These are phyloP conservation scores for Opisthograptis luteolata DNA, from an alignment of 2,888 invertebrate genomes.

Conservation along the genomic window DNA sequence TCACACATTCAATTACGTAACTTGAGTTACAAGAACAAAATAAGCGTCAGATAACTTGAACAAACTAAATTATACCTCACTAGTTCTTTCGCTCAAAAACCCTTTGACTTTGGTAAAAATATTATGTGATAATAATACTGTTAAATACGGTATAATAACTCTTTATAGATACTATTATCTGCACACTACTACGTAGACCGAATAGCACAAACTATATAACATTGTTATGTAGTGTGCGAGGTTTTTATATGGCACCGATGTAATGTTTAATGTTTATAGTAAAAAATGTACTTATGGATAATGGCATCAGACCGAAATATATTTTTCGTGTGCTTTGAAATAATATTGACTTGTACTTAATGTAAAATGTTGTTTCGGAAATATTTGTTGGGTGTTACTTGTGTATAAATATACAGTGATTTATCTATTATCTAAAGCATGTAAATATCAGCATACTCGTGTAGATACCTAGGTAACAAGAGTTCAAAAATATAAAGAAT, in stretches of 20 bases:
- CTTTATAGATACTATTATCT: slow-evolving; percentile 6
- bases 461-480: slow-evolving; percentile 81
- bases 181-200: slow-evolving; percentile 18
- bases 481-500: slow-evolving; percentile 82
- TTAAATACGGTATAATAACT: slow-evolving; percentile 22
- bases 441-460: slow-evolving; percentile 77
- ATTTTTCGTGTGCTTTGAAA: slow-evolving; percentile 59
- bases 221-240: slow-evolving; percentile 31
- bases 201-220: slow-evolving; percentile 22
- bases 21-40: no score
- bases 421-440: slow-evolving; percentile 72
- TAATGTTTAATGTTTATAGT: slow-evolving; percentile 40
- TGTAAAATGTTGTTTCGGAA: slow-evolving; percentile 59
- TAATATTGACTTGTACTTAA: slow-evolving; percentile 72
- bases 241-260: slow-evolving; percentile 30
- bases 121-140: slow-evolving; percentile 29
- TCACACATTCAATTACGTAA: no score
- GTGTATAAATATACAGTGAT: slow-evolving; percentile 74
- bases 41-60: no score
- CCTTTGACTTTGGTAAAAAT: slow-evolving; percentile 2
- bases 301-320: slow-evolving; percentile 56
- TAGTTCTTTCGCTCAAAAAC: neutral
- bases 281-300: slow-evolving; percentile 40
- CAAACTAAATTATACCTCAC: neutral
- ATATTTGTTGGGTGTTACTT: slow-evolving; percentile 74